These are phyloP conservation scores for Mythimna loreyi DNA, from an alignment of 2,888 invertebrate species.

Conservation along the genomic window DNA sequence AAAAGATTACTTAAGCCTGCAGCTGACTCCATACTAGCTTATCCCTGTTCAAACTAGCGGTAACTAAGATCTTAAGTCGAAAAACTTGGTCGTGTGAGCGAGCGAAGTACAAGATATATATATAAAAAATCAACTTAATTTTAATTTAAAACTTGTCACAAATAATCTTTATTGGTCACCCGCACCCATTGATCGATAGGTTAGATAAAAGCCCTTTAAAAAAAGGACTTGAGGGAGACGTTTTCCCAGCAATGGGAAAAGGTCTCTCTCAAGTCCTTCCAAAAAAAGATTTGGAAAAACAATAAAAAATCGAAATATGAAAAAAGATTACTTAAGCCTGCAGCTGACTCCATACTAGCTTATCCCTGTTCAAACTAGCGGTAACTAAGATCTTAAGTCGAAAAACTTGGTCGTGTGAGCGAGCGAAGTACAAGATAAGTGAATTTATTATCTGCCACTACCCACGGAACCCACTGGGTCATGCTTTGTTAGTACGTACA, in stretches of 20 bases:
- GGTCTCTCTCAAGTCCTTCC: too few species aligned
- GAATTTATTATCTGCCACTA: constrained; percentile 78
- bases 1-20: background rate
- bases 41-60: constrained; percentile 70
- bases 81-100: constrained; percentile 78
- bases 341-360: constrained; percentile 58
- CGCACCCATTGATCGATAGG: too few species aligned
- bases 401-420: constrained; percentile 79
- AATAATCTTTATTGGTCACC: too few species aligned
- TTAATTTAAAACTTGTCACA: too few species aligned
- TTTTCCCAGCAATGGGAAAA: too few species aligned
- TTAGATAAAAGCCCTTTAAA: too few species aligned
- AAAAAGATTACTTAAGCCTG: background rate
- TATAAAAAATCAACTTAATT: too few species aligned
- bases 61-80: constrained; percentile 79
- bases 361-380: constrained; percentile 69
- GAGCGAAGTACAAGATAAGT: constrained; percentile 73
- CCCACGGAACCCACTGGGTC: constrained; percentile 55
- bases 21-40: constrained; percentile 59
- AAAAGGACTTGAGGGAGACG: too few species aligned
- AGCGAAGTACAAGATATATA: constrained; percentile 70
- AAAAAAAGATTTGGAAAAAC: too few species aligned
- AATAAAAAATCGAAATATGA: too few species aligned
- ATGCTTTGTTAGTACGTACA: constrained; percentile 49
- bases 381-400: constrained; percentile 78